phyloP scores from a whole-genome alignment of 2,888 invertebrate species.

The Epirrhoe tristata region DNA sequence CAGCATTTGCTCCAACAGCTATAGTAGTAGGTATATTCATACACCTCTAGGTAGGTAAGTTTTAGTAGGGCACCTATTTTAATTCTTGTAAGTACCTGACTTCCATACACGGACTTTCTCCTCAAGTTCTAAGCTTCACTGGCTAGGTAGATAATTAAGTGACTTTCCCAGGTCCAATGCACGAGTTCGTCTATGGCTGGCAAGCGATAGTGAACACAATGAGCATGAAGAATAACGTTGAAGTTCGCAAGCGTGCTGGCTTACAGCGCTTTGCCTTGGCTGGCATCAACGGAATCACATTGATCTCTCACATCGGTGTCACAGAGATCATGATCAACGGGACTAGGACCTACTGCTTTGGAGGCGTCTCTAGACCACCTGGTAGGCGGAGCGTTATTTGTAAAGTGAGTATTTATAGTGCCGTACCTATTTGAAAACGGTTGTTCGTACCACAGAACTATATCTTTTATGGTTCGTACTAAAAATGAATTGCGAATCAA shows the following conservation, averaged over 20 bases:
- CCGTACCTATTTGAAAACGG: too few species aligned
- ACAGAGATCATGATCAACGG: conserved; percentile 82
- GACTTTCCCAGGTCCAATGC: conserved; percentile 71
- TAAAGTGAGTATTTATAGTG: conserved; percentile 54
- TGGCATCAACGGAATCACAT: conserved; percentile 79
- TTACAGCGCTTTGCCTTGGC: conserved; percentile 78
- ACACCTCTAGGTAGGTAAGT: too few species aligned
- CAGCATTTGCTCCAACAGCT: too few species aligned
- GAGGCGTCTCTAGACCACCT: conserved; percentile 76
- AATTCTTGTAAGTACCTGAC: too few species aligned
- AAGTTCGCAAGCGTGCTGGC: conserved; percentile 79
- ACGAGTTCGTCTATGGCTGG: conserved; percentile 82
- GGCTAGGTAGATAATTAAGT: not conserved
- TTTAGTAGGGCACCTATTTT: too few species aligned
- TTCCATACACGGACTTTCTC: too few species aligned
- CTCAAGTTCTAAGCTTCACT: too few species aligned
- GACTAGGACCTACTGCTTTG: conserved; percentile 77
- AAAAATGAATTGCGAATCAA: too few species aligned
- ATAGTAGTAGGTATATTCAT: too few species aligned
- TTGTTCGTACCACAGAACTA: too few species aligned
- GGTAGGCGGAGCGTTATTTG: conserved; percentile 77
- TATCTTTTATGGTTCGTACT: too few species aligned
- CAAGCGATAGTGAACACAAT: conserved; percentile 82
- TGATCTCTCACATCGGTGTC: conserved; percentile 78
- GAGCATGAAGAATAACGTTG: conserved; percentile 82